Evolutionary conservation across 2,113 vertebrate species (phyloP).

Genomic region (Phrynosoma blainvillii): DNA sequence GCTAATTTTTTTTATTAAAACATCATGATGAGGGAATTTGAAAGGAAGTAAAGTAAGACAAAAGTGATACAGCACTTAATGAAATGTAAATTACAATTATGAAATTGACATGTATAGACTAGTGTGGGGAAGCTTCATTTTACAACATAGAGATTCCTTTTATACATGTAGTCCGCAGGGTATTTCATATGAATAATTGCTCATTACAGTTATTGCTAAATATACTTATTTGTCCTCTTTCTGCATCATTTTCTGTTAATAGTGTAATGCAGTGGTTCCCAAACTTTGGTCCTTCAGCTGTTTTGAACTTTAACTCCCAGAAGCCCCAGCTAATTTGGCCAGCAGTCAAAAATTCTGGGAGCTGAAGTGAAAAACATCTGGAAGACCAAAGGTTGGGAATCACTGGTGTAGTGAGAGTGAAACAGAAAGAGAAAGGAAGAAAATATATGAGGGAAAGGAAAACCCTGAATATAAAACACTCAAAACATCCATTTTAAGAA

Average conservation of each 20-base stretch:
- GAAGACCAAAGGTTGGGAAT: no score
- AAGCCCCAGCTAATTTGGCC: no score
- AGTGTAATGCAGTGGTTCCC: not conserved
- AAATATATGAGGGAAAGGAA: not conserved
- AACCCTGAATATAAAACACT: not conserved
- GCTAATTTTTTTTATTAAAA: conserved; percentile 18
- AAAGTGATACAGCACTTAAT: conserved; percentile 52
- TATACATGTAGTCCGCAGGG: not conserved
- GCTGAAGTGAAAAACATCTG: no score
- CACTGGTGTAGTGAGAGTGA: no score
- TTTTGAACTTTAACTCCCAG: no score
- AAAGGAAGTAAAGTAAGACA: conserved; percentile 59
- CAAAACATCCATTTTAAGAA: no score
- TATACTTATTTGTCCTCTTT: not conserved
- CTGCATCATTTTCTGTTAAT: not conserved
- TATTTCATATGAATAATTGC: not conserved
- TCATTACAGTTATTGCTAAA: not conserved
- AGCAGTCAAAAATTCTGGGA: no score
- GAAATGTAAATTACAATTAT: conserved; percentile 6
- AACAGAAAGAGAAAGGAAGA: not conserved
- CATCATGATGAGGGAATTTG: conserved; percentile 36
- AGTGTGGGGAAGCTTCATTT: not conserved
- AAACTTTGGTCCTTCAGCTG: no score
- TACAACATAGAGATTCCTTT: not conserved
- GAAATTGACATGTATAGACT: not conserved